Base-by-base conservation (phyloP, 2,113 vertebrate genomes). In the Caranx melampygus region DNA sequence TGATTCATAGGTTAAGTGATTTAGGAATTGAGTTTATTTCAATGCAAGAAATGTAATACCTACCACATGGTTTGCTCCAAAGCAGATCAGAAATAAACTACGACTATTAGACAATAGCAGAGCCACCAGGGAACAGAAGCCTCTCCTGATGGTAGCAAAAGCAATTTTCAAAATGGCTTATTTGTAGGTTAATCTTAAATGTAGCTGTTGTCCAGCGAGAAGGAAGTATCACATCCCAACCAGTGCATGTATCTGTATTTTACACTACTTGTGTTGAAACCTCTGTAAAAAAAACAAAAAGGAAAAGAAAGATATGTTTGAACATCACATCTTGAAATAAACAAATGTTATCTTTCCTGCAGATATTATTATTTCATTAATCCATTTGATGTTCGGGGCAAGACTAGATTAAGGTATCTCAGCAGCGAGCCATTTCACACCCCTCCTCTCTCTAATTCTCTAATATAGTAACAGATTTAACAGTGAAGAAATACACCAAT, bases 341-440 rank as follows among this genome's bases (percentile, higher is more conserved):
- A 79, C 18, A 84, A 73, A 60, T 12, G 42, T 60, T 54, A 42
- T 67, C 35, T 69, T 76, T 45, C 21, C 59, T 76, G 58, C 60
- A 79, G 67, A 89, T 26, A 26, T 89, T 83, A 81, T 80, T 82
- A 85, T 75, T 62, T 78, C 57, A 86, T 81, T 71, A 88, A 83
- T 80, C 63, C 34, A 18, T 74, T 81, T 87, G 66, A 83, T 82
- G 81, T 91, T 68, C 59, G 49, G 31, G 78, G 75, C 75, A 47
- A 82, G 18, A 9, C 51, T 68, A 65, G 65, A 83, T 87, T 79
- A 85, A 84, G 72, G 85, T 70, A 72, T 75, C 74, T 78, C 82
- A 62, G 69, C 57, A 73, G 54, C 13, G 34, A 31, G 20, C 15
- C 77, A 55, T 69, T 81, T 80, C 62, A 63, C 68, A 37, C 45